phyloP scores from a whole-genome alignment of 2,888 invertebrate genomes.

The Aspidapion aeneum region DNA sequence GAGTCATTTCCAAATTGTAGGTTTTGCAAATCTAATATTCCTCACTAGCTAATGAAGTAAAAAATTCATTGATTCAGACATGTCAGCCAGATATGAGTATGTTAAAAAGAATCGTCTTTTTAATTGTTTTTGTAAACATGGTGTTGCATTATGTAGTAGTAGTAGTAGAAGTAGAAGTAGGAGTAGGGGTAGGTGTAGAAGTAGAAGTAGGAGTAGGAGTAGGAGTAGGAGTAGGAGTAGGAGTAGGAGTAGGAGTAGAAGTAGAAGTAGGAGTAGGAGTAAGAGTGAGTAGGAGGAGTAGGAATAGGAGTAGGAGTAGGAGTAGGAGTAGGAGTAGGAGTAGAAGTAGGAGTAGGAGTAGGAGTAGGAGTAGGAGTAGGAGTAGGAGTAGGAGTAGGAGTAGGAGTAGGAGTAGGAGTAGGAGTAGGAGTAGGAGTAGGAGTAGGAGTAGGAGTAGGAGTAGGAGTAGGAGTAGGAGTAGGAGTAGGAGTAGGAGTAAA shows the following conservation, averaged over 20 bases:
- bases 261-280: not conserved
- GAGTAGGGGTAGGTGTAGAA: not conserved
- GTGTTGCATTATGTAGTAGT: no score
- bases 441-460: not conserved
- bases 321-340: not conserved
- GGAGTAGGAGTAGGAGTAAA: not conserved
- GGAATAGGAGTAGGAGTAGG: not conserved
- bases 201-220: not conserved
- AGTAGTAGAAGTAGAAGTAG: not conserved
- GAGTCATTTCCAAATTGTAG: no score
- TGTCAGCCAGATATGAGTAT: no score
- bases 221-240: not conserved
- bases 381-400: not conserved
- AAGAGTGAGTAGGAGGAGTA: not conserved
- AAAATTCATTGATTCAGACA: no score
- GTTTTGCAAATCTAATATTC: no score
- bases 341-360: not conserved
- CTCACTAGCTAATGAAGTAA: no score
- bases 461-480: not conserved
- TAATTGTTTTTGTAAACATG: no score
- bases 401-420: not conserved
- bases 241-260: not conserved
- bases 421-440: not conserved
- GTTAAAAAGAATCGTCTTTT: no score
- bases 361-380: not conserved